Evolutionary conservation across 2,113 vertebrate genomes (phyloP), one percentile per base, ranked within the genome.

Genomic region (Hemibates koningsi): DNA sequence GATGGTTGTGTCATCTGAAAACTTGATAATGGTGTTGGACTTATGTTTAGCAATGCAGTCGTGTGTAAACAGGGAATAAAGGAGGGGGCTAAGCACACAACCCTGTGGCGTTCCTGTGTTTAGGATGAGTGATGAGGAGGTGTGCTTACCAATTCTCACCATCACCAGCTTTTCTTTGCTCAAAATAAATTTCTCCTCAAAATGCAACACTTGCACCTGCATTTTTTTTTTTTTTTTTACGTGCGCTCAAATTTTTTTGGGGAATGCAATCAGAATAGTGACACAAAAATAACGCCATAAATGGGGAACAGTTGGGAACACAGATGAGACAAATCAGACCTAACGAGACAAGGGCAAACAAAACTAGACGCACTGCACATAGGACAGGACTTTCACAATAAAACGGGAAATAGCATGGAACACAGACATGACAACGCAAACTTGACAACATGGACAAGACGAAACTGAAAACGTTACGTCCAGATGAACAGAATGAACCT

Each of bases 231-330:
- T 10, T 21, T 2, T 12, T 57, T 57, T 29, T 57, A 29, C 3
- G 1, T 1, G 7, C 7, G 1, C 54, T 29, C 54, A 56, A 53
- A 3, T 11, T 53, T 6, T 21, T 3, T 27, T 3, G 2, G 7
- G 45, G 16, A 50, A 1, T 8, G 54, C 54, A 27, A 6, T 57
- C 56, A 59, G 24, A 59, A 59, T 59, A 29, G 56, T 59, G 56
- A 29, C 56, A 59, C 56, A 29, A 59, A 59, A 59, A 16, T 59
- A 59, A 29, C 0, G 2, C 56, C 5, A 59, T 59, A 5, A 59
- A 59, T 59, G 13, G 56, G 56, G 24, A 59, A 59, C 2, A 59
- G 7, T 13, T 59, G 56, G 56, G 24, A 59, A 29, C 56, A 59
- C 13, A 16, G 56, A 59, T 59, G 24, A 59, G 24, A 3, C 24